Evolutionary conservation across 2,888 invertebrate species (phyloP).

Genomic region (Hipparchia semele): DNA sequence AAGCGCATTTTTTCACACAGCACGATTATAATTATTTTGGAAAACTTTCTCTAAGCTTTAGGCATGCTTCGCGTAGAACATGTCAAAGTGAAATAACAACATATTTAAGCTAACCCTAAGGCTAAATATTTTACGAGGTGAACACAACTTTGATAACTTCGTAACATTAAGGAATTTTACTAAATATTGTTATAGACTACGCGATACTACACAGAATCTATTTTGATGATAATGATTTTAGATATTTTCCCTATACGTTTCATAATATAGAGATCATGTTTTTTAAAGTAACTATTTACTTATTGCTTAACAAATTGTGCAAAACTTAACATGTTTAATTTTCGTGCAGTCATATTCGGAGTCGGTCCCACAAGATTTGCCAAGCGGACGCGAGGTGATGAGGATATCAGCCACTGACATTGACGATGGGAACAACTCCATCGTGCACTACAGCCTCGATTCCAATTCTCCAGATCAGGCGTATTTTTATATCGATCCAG

Average conservation of each 20-base stretch:
- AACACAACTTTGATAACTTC: slow-evolving; percentile 31
- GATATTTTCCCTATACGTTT: not conserved
- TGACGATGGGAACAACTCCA: slow-evolving; percentile 95
- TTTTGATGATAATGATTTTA: not conserved
- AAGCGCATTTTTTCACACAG: slow-evolving; percentile 80
- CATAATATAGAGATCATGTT: not conserved
- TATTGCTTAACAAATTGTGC: not conserved
- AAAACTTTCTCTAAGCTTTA: slow-evolving; percentile 78
- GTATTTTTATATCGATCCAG: slow-evolving; percentile 91
- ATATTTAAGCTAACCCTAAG: slow-evolving; percentile 42
- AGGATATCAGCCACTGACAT: slow-evolving; percentile 96
- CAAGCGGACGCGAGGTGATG: slow-evolving; percentile 89
- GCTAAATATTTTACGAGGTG: slow-evolving; percentile 43
- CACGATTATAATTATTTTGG: slow-evolving; percentile 81
- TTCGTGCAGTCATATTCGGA: slow-evolving; percentile 82
- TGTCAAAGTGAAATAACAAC: slow-evolving; percentile 52
- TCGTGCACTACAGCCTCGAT: slow-evolving; percentile 87
- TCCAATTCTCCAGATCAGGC: slow-evolving; percentile 77
- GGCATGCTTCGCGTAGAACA: slow-evolving; percentile 81
- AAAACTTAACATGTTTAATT: slow-evolving; percentile 26
- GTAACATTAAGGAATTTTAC: slow-evolving; percentile 28
- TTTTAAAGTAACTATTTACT: not conserved
- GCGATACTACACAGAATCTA: not conserved
- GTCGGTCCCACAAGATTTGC: slow-evolving; percentile 92
- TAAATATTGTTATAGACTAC: slow-evolving; percentile 2